Evolutionary conservation across 2,113 vertebrate genomes (phyloP), one percentile per base, ranked within the genome.

Genomic region (Poeciliopsis retropinna): DNA sequence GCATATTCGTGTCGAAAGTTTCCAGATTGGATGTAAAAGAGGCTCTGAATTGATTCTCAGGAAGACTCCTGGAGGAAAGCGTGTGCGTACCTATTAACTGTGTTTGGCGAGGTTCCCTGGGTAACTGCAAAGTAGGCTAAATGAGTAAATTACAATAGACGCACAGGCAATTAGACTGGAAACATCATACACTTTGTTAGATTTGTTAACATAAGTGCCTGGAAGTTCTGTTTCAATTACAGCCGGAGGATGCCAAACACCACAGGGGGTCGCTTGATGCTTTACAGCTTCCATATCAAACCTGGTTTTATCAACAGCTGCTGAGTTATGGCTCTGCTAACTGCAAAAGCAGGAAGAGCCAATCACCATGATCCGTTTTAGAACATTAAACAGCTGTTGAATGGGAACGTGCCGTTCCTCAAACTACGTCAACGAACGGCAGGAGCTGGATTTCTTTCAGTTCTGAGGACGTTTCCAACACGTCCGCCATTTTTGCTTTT

Each of bases 391-490:
- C 17, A 63, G 44, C 57, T 69, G 60, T 51, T 12, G 15, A 19
- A 39, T 44, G 44, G 39, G 73, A 69, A 72, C 29, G 2, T n/a
- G n/a, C 19, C n/a, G n/a, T 9, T 30, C 17, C 22, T 47, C 30
- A 28, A 44, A 41, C 27, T 39, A 62, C 34, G 64, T 64, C 4
- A 54, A 19, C 39, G 22, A 17, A 6, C 13, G 4, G 28, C 39
- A 5, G 14, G 14, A 57, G 17, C 32, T 31, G 39, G 74, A 60
- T 72, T 17, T 37, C 25, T 37, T 27, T 29, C 27, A 11, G 31
- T n/a, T n/a, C n/a, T n/a, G n/a, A n/a, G n/a, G n/a, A n/a, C n/a
- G 68, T 84, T 72, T 85, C 82, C 82, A 65, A 83, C 29, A 64
- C 74, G 22, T 30, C 0, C 61, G n/a, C n/a, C n/a, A n/a, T n/a